phyloP scores from a whole-genome alignment of 2,888 invertebrate genomes.

The Hypsopygia costalis region DNA sequence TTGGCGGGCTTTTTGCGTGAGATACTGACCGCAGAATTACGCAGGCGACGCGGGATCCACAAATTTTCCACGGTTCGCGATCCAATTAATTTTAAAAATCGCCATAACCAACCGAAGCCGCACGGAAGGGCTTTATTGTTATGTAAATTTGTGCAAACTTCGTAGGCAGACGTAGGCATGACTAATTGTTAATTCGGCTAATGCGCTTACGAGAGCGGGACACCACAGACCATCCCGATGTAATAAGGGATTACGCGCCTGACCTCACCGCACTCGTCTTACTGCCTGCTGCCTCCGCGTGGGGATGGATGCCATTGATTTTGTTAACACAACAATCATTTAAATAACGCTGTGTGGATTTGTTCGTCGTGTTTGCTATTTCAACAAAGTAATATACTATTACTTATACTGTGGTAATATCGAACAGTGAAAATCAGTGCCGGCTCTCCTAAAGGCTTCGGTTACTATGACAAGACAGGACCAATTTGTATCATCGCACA shows the following conservation, averaged over 20 bases:
- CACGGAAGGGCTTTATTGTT: constrained; percentile 71
- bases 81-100: constrained; percentile 79
- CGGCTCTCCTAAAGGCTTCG: too few relatives aligned
- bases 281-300: constrained; percentile 6
- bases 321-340: constrained; percentile 7
- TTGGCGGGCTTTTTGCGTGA: not conserved
- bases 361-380: not conserved
- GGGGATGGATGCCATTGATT: constrained; percentile 10
- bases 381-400: too few relatives aligned
- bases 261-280: constrained; percentile 28
- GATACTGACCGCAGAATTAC: constrained; percentile 48
- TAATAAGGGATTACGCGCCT: constrained; percentile 38
- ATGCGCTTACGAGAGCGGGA: constrained; percentile 68
- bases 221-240: constrained; percentile 41
- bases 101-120: constrained; percentile 54
- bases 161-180: constrained; percentile 71
- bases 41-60: constrained; percentile 37
- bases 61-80: constrained; percentile 68
- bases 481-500: too few relatives aligned
- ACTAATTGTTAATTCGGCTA: constrained; percentile 79
- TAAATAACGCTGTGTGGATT: not conserved
- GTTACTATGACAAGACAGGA: too few relatives aligned
- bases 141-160: constrained; percentile 79
- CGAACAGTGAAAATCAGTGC: too few relatives aligned
- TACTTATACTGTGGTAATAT: too few relatives aligned